Conservation (phyloP, 2,113 vertebrate species). For the Bolborhynchus lineola region DNA sequence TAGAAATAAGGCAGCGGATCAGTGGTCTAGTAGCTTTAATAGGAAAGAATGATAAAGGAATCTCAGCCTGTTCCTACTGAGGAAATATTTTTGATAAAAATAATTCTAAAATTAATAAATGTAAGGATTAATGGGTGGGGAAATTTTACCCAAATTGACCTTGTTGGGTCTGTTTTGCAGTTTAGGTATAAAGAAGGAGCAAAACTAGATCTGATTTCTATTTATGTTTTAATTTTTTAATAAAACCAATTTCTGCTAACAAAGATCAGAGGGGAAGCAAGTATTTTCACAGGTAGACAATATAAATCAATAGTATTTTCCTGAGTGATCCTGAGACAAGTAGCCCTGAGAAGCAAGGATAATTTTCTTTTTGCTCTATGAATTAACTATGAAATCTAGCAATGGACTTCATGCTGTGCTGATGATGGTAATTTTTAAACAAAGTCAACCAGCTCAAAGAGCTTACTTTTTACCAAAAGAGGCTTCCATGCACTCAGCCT, state of each 20-base stretch:
- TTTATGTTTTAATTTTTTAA: neutral
- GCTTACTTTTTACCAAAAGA: neutral
- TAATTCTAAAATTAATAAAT: neutral
- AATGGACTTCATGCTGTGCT: neutral
- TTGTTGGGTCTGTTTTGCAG: neutral
- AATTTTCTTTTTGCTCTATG: neutral
- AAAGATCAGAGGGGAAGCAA: neutral
- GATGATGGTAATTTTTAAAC: neutral
- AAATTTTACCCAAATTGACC: neutral
- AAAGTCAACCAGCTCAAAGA: neutral
- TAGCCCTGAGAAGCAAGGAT: neutral
- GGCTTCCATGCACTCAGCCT: neutral
- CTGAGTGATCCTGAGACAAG: neutral
- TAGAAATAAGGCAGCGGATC: neutral
- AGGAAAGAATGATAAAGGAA: neutral
- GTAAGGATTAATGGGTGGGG: neutral
- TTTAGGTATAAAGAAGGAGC: neutral
- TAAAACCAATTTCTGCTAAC: neutral
- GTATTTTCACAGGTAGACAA: neutral
- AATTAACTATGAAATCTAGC: neutral
- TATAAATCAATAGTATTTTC: neutral
- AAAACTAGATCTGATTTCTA: neutral
- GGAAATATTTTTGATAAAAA: neutral
- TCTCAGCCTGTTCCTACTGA: neutral
- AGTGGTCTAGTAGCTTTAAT: neutral